Evolutionary conservation across 2,113 vertebrate species (phyloP).

Genomic region (Myiozetetes cayanensis): DNA sequence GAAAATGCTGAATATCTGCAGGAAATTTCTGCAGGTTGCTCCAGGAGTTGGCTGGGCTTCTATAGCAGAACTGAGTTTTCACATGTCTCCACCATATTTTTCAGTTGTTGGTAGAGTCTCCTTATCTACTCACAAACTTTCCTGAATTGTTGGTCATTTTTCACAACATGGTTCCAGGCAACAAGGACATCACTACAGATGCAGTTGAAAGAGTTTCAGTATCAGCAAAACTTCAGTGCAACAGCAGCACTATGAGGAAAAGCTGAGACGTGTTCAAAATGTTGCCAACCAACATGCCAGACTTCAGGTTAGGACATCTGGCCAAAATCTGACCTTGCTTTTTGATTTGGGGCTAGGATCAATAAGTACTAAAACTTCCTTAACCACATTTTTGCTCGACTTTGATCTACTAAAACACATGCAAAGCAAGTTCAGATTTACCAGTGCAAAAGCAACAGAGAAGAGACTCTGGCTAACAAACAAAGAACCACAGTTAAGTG

Average conservation of each 20-base stretch:
- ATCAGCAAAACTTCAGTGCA: background rate
- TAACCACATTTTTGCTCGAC: background rate
- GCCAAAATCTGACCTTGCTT: background rate
- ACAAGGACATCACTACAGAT: background rate
- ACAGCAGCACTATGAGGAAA: background rate
- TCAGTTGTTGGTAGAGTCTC: background rate
- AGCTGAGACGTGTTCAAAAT: background rate
- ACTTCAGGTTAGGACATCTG: background rate
- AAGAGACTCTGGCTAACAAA: background rate
- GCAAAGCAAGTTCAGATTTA: slow-evolving; percentile 22
- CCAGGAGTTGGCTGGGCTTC: background rate
- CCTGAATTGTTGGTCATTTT: background rate
- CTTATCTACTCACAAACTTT: background rate
- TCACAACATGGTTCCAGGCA: background rate
- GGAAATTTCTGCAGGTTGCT: background rate
- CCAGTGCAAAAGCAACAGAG: background rate
- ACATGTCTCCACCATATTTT: background rate
- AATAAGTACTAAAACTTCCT: background rate
- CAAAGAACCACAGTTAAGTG: slow-evolving; percentile 27
- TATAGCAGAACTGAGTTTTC: background rate
- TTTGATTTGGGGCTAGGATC: background rate
- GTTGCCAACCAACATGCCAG: background rate
- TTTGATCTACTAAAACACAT: slow-evolving; percentile 14
- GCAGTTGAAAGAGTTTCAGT: background rate
- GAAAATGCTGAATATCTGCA: background rate